phyloP scores from a whole-genome alignment of 1,140 invertebrate species.

The Rhyzopertha dominica region DNA sequence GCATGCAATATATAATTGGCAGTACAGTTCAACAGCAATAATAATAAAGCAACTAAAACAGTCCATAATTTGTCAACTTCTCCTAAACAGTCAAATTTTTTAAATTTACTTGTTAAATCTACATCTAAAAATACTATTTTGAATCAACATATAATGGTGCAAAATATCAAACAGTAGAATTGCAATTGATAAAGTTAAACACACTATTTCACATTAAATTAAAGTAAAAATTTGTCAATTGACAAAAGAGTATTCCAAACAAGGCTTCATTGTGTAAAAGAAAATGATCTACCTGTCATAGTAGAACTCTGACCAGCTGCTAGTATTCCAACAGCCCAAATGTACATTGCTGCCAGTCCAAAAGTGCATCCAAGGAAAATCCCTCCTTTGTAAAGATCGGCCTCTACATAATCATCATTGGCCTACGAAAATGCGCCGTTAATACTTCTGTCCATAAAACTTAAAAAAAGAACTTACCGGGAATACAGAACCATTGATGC shows the following conservation, averaged over 20 bases:
- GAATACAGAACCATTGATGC: constrained; percentile 30
- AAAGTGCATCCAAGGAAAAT: constrained; percentile 83
- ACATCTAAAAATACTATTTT: too few species aligned
- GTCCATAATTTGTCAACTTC: too few species aligned
- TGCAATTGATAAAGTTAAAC: too few species aligned
- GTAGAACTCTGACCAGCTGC: constrained; percentile 91
- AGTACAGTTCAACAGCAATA: too few species aligned
- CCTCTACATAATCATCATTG: constrained; percentile 56
- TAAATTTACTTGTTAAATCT: too few species aligned
- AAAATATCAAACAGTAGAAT: too few species aligned
- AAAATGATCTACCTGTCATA: constrained; percentile 63
- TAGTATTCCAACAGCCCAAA: constrained; percentile 88
- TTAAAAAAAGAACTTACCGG: constrained; percentile 19
- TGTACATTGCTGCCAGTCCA: constrained; percentile 76
- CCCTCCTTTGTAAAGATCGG: constrained; percentile 80
- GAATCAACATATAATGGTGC: too few species aligned
- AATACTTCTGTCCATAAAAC: neutral
- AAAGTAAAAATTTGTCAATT: neutral
- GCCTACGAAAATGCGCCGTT: constrained; percentile 41
- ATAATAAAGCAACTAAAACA: too few species aligned
- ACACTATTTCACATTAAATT: too few species aligned
- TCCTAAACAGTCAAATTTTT: too few species aligned
- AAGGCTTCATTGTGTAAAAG: constrained; percentile 1
- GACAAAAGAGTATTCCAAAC: neutral
- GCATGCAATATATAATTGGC: too few species aligned